phyloP scores from a whole-genome alignment of 1,140 invertebrate species.

The Schlechtendalia chinensis region DNA sequence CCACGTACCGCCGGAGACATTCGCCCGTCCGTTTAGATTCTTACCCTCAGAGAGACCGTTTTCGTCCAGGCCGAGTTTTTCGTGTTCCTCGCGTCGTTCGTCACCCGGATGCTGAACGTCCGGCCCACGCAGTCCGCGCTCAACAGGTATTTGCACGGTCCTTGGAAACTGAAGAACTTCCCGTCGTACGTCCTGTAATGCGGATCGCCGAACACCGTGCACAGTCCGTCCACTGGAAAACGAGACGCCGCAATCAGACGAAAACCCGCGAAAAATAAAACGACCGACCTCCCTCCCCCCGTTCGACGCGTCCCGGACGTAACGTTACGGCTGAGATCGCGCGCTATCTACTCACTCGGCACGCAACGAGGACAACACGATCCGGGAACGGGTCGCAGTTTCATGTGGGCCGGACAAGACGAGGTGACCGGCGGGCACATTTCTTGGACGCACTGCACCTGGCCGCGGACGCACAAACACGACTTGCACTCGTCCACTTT shows the following conservation, averaged over 20 bases:
- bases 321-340: too few species aligned
- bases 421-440: slow-evolving; percentile 65
- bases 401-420: slow-evolving; percentile 72
- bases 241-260: too few species aligned
- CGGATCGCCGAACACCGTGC: slow-evolving; percentile 89
- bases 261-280: too few species aligned
- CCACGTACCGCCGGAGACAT: too few species aligned
- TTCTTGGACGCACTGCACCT: slow-evolving; percentile 75
- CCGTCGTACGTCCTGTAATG: slow-evolving; percentile 93
- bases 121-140: slow-evolving; percentile 75
- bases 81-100: slow-evolving; percentile 78
- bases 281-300: too few species aligned
- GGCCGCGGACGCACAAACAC: slow-evolving; percentile 76
- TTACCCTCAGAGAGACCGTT: slow-evolving; percentile 74
- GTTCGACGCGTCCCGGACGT: too few species aligned
- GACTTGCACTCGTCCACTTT: slow-evolving; percentile 80
- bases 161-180: slow-evolving; percentile 86
- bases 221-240: slow-evolving; percentile 74
- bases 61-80: slow-evolving; percentile 82
- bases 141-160: slow-evolving; percentile 85
- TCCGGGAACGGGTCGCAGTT: slow-evolving; percentile 67
- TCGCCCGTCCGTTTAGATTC: background rate
- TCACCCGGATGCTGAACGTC: slow-evolving; percentile 82
- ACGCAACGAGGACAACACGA: slow-evolving; percentile 85
- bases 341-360: slow-evolving; percentile 69